Evolutionary conservation across 2,797 vertebrate genomes (phyloP).

Genomic region (Carcharodon carcharias): DNA sequence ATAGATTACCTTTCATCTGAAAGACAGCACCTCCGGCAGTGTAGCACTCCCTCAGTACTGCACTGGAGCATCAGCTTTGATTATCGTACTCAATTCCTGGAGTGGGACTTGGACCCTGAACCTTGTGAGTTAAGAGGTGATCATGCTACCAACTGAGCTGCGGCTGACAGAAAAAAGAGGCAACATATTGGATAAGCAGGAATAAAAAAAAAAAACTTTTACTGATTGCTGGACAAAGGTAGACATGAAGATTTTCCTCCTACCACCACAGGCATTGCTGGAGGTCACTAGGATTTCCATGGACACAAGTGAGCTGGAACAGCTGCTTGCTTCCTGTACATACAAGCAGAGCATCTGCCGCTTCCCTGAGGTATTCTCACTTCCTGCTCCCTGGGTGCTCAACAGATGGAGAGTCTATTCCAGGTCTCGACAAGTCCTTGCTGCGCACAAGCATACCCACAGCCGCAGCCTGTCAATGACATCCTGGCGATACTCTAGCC

Average conservation of each 20-base stretch:
- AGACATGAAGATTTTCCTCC: neutral
- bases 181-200: neutral
- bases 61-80: too few relatives aligned
- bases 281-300: rapidly evolving
- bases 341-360: neutral
- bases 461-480: neutral
- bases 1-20: too few relatives aligned
- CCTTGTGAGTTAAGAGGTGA: neutral
- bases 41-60: too few relatives aligned
- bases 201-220: neutral
- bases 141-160: too few relatives aligned
- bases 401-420: neutral
- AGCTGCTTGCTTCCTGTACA: neutral
- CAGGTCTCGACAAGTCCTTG: neutral
- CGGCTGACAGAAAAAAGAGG: neutral
- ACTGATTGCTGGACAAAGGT: neutral
- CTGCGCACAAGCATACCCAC: neutral
- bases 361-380: neutral
- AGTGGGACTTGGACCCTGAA: too few relatives aligned
- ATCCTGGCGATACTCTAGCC: neutral
- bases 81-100: too few relatives aligned
- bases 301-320: neutral
- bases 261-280: neutral
- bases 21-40: too few relatives aligned
- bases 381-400: neutral